Evolutionary conservation across 2,797 vertebrate species (phyloP).

Genomic region (Atherinosoma microstoma): DNA sequence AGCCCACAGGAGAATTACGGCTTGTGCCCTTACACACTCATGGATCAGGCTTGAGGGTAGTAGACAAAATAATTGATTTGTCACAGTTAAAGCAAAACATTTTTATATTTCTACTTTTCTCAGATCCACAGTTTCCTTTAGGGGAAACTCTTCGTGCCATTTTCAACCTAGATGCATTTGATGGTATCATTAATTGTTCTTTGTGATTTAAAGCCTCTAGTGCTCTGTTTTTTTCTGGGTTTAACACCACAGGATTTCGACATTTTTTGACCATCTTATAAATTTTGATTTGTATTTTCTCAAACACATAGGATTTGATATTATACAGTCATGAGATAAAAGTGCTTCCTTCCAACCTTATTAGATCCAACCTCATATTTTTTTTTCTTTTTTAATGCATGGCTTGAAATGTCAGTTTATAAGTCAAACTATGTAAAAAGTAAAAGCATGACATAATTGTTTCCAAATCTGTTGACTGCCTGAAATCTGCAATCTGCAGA

Average conservation of each 20-base stretch:
- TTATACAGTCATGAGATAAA: background rate
- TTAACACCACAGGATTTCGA: conserved; percentile 12
- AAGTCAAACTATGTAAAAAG: conserved; percentile 2
- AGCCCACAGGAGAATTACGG: conserved; percentile 61
- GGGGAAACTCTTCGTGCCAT: conserved; percentile 33
- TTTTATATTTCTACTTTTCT: conserved; percentile 54
- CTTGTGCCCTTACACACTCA: conserved; percentile 49
- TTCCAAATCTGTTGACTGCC: conserved; percentile 14
- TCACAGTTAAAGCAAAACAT: conserved; percentile 67
- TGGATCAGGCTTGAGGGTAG: conserved; percentile 67
- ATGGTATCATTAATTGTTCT: conserved; percentile 59
- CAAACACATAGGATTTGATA: background rate
- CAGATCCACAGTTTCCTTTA: conserved; percentile 50
- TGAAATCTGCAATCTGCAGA: conserved; percentile 27
- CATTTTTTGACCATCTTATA: background rate
- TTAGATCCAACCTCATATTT: background rate
- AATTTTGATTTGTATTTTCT: conserved; percentile 11
- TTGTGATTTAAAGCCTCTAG: conserved; percentile 32
- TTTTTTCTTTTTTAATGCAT: background rate
- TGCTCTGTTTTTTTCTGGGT: conserved; percentile 16
- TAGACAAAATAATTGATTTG: conserved; percentile 74
- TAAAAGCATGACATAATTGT: background rate
- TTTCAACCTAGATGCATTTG: conserved; percentile 57
- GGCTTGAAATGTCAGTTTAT: background rate
- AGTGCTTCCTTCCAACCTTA: background rate